These are phyloP conservation scores for Drosophila neutralis DNA, from an alignment of 2,888 invertebrate genomes.

Conservation along the genomic window DNA sequence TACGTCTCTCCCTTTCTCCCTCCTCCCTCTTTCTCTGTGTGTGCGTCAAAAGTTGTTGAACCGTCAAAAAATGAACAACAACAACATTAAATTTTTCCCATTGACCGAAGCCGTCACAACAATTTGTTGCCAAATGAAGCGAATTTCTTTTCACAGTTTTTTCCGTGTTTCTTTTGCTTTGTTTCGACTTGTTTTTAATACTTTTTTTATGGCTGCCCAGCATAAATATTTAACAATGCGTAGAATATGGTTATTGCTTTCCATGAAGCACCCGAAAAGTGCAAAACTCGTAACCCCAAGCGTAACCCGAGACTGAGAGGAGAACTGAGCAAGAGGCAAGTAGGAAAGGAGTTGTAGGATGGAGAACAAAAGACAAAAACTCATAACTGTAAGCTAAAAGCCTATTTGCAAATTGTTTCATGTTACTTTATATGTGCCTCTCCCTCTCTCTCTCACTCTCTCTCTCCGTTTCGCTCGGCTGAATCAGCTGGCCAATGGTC, in stretches of 20 bases:
- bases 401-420: slow-evolving; percentile 74
- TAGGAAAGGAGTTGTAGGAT: background rate
- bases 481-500: slow-evolving; percentile 37
- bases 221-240: slow-evolving; percentile 65
- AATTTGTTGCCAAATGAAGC: slow-evolving; percentile 77
- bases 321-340: background rate
- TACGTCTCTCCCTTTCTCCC: background rate
- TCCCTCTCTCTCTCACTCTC: rapidly evolving
- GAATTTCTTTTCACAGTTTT: slow-evolving; percentile 59
- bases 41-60: slow-evolving; percentile 72
- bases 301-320: slow-evolving; percentile 8
- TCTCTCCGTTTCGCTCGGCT: slow-evolving; percentile 49
- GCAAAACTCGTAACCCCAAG: slow-evolving; percentile 1
- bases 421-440: slow-evolving; percentile 47
- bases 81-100: slow-evolving; percentile 39
- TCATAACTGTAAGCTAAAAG: slow-evolving; percentile 56
- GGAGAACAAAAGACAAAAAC: slow-evolving; percentile 12
- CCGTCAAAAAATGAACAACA: slow-evolving; percentile 53
- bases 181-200: slow-evolving; percentile 38
- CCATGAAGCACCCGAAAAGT: slow-evolving; percentile 31
- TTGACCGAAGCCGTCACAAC: slow-evolving; percentile 68
- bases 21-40: slow-evolving; percentile 19
- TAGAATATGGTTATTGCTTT: slow-evolving; percentile 60
- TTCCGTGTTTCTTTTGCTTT: slow-evolving; percentile 1
- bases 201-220: slow-evolving; percentile 51